phyloP scores from a whole-genome alignment of 1,140 invertebrate species.

The Gryon sp. region DNA sequence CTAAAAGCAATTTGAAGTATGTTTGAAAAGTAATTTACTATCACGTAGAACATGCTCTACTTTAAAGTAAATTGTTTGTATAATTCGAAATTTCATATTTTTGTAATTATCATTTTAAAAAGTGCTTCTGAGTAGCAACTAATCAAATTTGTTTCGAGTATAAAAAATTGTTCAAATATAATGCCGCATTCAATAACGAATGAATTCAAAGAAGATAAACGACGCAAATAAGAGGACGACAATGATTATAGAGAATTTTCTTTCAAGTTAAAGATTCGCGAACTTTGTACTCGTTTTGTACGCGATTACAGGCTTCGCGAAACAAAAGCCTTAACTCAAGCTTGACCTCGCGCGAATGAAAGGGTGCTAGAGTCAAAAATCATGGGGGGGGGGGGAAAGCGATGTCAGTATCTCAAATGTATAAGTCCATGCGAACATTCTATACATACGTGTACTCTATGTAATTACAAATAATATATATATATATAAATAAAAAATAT shows the following conservation, averaged over 20 bases:
- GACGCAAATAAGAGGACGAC: slow-evolving; percentile 11
- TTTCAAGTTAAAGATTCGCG: slow-evolving; percentile 14
- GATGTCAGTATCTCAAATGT: slow-evolving; percentile 18
- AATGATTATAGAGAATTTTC: slow-evolving; percentile 13
- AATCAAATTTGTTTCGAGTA: slow-evolving; percentile 23
- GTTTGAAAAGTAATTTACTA: too few species aligned
- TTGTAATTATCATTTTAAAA: too few species aligned
- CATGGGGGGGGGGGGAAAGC: slow-evolving; percentile 18
- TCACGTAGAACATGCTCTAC: too few species aligned
- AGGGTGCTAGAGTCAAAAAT: slow-evolving; percentile 30
- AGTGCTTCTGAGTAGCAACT: slow-evolving; percentile 2
- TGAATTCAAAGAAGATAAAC: background rate
- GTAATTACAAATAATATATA: slow-evolving; percentile 56
- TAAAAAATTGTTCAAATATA: slow-evolving; percentile 1
- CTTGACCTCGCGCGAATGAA: slow-evolving; percentile 47
- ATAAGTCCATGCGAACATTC: slow-evolving; percentile 43
- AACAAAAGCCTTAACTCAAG: slow-evolving; percentile 52
- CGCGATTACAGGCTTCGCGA: slow-evolving; percentile 8
- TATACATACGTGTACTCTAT: slow-evolving; percentile 65
- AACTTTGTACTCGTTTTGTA: slow-evolving; percentile 36
- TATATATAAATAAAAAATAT: slow-evolving; percentile 21
- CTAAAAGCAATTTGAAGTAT: too few species aligned
- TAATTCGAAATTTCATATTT: too few species aligned
- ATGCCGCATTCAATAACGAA: background rate
- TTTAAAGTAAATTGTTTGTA: too few species aligned